phyloP scores from a whole-genome alignment of 2,888 invertebrate species.

The Stenodema calcarata region DNA sequence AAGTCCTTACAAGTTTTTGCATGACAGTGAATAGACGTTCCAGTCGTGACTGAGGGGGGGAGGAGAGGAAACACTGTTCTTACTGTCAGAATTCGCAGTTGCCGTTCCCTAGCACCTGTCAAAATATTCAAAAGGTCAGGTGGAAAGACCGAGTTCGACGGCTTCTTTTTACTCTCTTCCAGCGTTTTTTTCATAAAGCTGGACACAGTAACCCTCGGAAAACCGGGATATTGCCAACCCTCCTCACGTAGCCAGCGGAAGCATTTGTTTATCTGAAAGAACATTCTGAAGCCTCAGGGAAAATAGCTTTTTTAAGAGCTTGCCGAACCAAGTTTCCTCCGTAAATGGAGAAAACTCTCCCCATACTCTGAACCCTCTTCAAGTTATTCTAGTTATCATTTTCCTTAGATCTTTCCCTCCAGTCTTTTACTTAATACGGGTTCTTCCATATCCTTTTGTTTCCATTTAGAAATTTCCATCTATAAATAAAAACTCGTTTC shows the following conservation, averaged over 20 bases:
- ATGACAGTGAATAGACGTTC: neutral
- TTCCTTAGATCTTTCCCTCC: neutral
- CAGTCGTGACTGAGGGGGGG: neutral
- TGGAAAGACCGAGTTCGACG: neutral
- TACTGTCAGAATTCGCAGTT: too few relatives aligned
- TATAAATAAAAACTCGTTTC: neutral
- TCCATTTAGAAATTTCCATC: neutral
- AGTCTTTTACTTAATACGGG: neutral
- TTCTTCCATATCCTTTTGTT: neutral
- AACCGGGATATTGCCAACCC: neutral
- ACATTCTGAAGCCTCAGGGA: neutral
- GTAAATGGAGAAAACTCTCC: neutral
- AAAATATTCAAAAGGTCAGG: neutral
- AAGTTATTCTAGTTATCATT: neutral
- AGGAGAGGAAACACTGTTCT: neutral
- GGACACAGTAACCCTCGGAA: neutral
- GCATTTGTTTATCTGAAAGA: neutral
- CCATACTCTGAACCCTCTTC: neutral
- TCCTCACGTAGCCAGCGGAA: neutral
- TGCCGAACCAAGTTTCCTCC: neutral
- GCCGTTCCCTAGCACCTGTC: neutral
- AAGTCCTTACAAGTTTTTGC: neutral
- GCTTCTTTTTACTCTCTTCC: neutral
- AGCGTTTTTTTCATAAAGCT: neutral
- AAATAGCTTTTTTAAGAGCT: neutral